phyloP scores from a whole-genome alignment of 2,888 invertebrate species.

The Melanchra persicariae region DNA sequence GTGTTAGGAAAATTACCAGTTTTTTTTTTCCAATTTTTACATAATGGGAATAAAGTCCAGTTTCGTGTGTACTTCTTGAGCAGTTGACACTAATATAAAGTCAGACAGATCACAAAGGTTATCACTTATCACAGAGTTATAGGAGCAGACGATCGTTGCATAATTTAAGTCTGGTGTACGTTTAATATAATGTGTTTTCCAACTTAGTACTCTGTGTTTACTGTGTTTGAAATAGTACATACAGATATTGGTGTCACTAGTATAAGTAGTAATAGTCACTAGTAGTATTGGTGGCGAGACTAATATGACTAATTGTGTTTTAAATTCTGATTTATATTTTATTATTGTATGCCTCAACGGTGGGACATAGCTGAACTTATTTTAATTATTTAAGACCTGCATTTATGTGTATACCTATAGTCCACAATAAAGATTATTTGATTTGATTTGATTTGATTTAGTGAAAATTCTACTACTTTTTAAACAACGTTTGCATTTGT shows the following conservation, averaged over 20 bases:
- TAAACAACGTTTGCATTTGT: too few relatives aligned
- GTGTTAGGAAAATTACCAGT: constrained; percentile 48
- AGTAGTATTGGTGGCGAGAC: too few relatives aligned
- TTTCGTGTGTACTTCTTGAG: constrained; percentile 37
- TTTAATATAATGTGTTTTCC: constrained; percentile 31
- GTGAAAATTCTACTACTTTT: too few relatives aligned
- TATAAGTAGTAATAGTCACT: too few relatives aligned
- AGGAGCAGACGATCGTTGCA: constrained; percentile 58
- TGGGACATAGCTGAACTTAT: too few relatives aligned
- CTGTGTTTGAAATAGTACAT: constrained; percentile 5
- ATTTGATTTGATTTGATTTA: too few relatives aligned
- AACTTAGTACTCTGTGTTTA: constrained; percentile 15
- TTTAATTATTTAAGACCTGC: too few relatives aligned
- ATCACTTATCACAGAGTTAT: constrained; percentile 61
- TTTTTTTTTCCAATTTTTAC: constrained; percentile 43
- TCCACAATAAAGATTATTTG: too few relatives aligned
- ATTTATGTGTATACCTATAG: too few relatives aligned
- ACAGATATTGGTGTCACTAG: neutral
- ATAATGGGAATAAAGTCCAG: constrained; percentile 51
- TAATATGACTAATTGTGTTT: too few relatives aligned
- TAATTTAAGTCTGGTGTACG: constrained; percentile 60
- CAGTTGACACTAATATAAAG: constrained; percentile 56
- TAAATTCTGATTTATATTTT: too few relatives aligned
- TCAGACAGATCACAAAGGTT: constrained; percentile 63
- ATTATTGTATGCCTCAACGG: too few relatives aligned